Conservation (phyloP, 2,113 vertebrate species). For the Oreochromis spilurus region DNA sequence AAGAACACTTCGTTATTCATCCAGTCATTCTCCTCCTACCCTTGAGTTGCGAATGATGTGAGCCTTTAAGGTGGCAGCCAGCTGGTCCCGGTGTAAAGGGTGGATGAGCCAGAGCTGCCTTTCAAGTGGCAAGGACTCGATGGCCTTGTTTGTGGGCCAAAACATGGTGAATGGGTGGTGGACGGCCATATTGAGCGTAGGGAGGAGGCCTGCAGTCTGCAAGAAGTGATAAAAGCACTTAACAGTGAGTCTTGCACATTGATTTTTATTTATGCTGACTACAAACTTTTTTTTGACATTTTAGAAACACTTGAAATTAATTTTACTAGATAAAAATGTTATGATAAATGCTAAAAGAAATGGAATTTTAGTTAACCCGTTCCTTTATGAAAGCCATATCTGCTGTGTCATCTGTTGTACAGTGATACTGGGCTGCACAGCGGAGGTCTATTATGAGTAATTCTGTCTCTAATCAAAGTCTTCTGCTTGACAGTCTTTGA, state of each 20-base stretch:
- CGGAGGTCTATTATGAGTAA: not conserved
- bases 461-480: not conserved
- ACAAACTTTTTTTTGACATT: not conserved
- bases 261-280: not conserved
- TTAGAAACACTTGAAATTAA: not conserved
- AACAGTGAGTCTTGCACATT: not conserved
- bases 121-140: constrained; percentile 73
- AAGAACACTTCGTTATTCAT: not conserved
- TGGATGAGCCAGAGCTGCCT: constrained; percentile 81
- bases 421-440: not conserved
- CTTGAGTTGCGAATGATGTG: constrained; percentile 80
- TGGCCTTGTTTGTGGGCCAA: constrained; percentile 85
- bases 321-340: not conserved
- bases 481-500: not conserved
- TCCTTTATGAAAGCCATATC: not conserved
- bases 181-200: constrained; percentile 61
- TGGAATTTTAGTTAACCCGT: not conserved
- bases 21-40: constrained; percentile 60
- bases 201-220: constrained; percentile 79
- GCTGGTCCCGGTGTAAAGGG: constrained; percentile 78
- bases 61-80: constrained; percentile 80
- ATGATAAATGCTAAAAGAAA: not conserved
- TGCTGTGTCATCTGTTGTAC: not conserved
- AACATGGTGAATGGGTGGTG: constrained; percentile 89
- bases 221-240: not conserved